These are phyloP conservation scores for Rhagoletis zephyria DNA, from an alignment of 1,140 invertebrate species.

Conservation along the genomic window DNA sequence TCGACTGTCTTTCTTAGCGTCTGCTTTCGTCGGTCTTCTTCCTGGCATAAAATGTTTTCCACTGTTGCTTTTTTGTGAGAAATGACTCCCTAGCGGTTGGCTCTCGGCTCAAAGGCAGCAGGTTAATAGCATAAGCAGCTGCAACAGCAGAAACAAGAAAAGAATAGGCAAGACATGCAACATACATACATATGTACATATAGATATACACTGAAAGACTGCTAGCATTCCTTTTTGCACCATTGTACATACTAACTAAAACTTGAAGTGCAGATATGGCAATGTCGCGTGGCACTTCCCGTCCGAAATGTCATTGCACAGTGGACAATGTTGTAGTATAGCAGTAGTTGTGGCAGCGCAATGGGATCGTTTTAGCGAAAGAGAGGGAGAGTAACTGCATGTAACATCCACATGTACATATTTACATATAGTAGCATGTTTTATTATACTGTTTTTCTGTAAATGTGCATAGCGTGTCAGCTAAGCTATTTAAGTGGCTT, in stretches of 20 bases:
- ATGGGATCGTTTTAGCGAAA: neutral
- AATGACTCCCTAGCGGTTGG: conserved; percentile 34
- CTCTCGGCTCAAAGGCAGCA: neutral
- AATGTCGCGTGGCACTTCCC: conserved; percentile 13
- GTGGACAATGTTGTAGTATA: conserved; percentile 11
- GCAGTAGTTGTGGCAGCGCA: conserved; percentile 8
- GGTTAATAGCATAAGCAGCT: conserved; percentile 47
- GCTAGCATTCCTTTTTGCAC: conserved; percentile 3
- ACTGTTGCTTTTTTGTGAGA: conserved; percentile 21
- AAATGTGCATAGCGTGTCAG: conserved; percentile 36
- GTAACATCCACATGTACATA: neutral
- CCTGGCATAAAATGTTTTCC: conserved; percentile 8
- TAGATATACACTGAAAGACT: neutral
- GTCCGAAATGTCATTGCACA: neutral
- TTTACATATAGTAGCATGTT: too few relatives aligned
- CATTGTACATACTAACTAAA: conserved; percentile 22
- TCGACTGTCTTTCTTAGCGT: neutral
- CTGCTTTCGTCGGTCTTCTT: conserved; percentile 18
- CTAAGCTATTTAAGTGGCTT: conserved; percentile 50
- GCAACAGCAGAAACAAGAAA: neutral
- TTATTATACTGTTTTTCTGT: neutral
- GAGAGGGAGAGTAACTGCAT: neutral
- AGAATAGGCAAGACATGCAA: neutral
- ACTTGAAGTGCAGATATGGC: neutral
- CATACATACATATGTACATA: neutral